These are phyloP conservation scores for Brenthis ino DNA, from an alignment of 2,888 invertebrate genomes.

Conservation along the genomic window DNA sequence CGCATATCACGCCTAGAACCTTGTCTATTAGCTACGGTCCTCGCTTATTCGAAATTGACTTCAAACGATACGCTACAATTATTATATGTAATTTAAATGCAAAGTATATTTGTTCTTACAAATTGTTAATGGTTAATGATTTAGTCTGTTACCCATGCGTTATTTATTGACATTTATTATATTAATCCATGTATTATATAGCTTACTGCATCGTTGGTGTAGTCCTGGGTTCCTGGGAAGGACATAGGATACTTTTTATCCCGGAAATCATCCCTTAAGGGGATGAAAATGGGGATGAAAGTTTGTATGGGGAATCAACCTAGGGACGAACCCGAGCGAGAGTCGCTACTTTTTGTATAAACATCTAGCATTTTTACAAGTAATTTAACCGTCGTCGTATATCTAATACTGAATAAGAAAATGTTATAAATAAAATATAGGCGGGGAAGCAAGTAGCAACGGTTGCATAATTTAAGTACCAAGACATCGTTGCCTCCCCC, in stretches of 20 bases:
- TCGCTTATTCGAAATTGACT: constrained; percentile 4
- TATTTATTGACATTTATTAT: too few species aligned
- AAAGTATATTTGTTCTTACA: too few species aligned
- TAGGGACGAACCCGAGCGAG: too few species aligned
- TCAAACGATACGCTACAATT: neutral
- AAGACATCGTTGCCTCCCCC: constrained; percentile 75
- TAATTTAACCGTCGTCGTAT: neutral
- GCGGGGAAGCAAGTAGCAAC: constrained; percentile 36
- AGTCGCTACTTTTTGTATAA: neutral
- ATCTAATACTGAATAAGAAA: constrained; percentile 3
- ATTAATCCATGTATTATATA: too few species aligned
- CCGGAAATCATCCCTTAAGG: too few species aligned
- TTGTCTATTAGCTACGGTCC: constrained; percentile 13
- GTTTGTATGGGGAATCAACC: too few species aligned
- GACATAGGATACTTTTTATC: too few species aligned
- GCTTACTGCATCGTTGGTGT: too few species aligned
- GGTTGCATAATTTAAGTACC: constrained; percentile 78
- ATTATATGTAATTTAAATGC: neutral
- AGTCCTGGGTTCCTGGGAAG: too few species aligned
- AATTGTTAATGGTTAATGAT: too few species aligned
- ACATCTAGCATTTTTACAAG: neutral
- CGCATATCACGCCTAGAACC: neutral
- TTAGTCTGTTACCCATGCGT: too few species aligned
- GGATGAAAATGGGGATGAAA: too few species aligned
- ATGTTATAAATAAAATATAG: constrained; percentile 19